Evolutionary conservation across 2,888 invertebrate genomes (phyloP), one percentile per base, ranked within the genome.

Genomic region (Morpho deidamia): DNA sequence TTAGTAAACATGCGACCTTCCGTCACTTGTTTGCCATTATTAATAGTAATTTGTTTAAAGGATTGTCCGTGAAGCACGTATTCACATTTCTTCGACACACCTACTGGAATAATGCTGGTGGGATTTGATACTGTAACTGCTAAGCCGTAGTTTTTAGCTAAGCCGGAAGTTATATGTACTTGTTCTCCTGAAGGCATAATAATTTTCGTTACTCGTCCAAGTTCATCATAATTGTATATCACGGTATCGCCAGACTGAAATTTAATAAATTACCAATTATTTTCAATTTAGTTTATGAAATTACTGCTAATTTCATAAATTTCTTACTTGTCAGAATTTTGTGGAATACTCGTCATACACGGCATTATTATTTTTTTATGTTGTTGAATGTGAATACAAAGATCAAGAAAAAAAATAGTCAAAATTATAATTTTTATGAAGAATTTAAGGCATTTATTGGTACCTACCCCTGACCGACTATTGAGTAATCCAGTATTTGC

Each of bases 101-200:
- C 79, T 58, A 94, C 83, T 69, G 91, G 77, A 79, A 89, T 86
- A 3, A 78, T 83, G 64, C 90, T 90, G 2, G 89, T 79, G 58
- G 89, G 87, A 66, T 90, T 90, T 0, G 93, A 92, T 8, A 96
- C 93, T 45, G 94, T 93, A 0, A 96, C 94, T 8, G 94, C 93
- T 48, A 96, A 86, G 11, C 95, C 95, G 70, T 95, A 94, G 64
- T 93, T 93, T 66, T 93, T 92, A 8, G 95, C 94, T 58, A 97
- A 89, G 59, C 94, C 94, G 0, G 96, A 96, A 11, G 91, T 92
- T 55, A 97, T 92, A 63, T 94, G 93, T 11, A 97, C 92, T 67
- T 94, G 94, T 85, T 98, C 97, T 53, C 98, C 98, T 62, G 97
- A 97, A 32, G 98, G 97, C 76, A 97, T 91, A 60, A 96, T 95